Evolutionary conservation across 1,140 invertebrate species (phyloP).

Genomic region (Colletes gigas): DNA sequence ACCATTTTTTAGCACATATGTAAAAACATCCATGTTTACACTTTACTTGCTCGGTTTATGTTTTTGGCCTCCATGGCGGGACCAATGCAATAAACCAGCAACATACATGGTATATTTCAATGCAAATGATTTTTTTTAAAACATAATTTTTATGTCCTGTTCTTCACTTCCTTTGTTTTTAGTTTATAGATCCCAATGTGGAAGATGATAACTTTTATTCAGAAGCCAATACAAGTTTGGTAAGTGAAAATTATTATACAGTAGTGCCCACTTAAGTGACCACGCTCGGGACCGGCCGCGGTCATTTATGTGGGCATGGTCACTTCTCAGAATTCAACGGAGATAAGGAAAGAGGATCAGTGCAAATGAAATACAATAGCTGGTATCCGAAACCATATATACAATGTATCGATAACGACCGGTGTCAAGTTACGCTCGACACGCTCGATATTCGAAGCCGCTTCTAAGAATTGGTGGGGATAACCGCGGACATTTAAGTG

Average conservation of each 20-base stretch:
- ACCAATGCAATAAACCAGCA: slow-evolving; percentile 86
- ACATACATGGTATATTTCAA: slow-evolving; percentile 83
- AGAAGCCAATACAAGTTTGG: slow-evolving; percentile 83
- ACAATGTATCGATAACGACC: too few species aligned
- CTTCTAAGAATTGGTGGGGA: too few species aligned
- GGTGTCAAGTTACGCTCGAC: too few species aligned
- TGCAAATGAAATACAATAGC: too few species aligned
- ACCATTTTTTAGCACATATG: slow-evolving; percentile 94
- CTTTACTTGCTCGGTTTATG: slow-evolving; percentile 91
- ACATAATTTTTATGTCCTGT: not conserved
- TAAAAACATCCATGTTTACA: slow-evolving; percentile 94
- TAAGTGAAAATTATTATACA: slow-evolving; percentile 64
- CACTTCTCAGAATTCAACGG: too few species aligned
- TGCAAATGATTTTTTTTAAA: not conserved
- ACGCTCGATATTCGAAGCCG: too few species aligned
- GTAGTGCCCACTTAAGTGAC: too few species aligned
- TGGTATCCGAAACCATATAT: too few species aligned
- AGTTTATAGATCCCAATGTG: slow-evolving; percentile 86
- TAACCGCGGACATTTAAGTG: too few species aligned
- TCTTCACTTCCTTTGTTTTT: slow-evolving; percentile 56
- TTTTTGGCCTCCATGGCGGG: slow-evolving; percentile 91
- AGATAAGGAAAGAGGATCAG: too few species aligned
- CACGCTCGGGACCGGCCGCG: too few species aligned
- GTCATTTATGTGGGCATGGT: too few species aligned
- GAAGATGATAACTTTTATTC: slow-evolving; percentile 86